These are phyloP conservation scores for Nyctalus aviator DNA, from an alignment of 2,797 vertebrate species.

Conservation along the genomic window DNA sequence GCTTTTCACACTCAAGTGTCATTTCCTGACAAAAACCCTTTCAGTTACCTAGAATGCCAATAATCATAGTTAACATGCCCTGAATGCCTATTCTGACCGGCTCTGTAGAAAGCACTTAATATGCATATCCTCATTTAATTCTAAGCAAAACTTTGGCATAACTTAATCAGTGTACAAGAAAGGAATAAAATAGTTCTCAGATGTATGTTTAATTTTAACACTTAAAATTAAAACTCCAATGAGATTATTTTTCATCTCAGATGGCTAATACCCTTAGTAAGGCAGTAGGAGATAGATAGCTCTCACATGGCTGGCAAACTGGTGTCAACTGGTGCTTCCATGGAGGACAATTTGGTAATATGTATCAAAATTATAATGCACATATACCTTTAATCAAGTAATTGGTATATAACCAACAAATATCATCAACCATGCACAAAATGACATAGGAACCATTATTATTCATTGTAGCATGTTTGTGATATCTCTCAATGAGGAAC, in stretches of 20 bases:
- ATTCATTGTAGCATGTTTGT: not conserved
- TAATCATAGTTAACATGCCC: not conserved
- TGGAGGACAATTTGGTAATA: not conserved
- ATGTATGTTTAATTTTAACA: not conserved
- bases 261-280: not conserved
- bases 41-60: not conserved
- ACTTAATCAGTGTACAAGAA: not conserved
- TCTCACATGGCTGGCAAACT: not conserved
- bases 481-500: not conserved
- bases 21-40: not conserved
- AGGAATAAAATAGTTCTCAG: not conserved
- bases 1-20: not conserved
- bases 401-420: not conserved
- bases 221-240: conserved; percentile 26
- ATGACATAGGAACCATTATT: not conserved
- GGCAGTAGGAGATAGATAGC: not conserved
- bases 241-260: not conserved
- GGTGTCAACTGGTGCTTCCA: not conserved
- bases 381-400: not conserved
- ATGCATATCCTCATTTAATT: not conserved
- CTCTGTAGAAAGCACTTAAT: not conserved
- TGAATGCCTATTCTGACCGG: not conserved
- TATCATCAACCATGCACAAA: not conserved
- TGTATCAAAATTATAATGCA: not conserved
- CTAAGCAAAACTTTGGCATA: not conserved